Base-by-base conservation (phyloP, 2,113 vertebrate genomes). In the Pterocles burchelli region DNA sequence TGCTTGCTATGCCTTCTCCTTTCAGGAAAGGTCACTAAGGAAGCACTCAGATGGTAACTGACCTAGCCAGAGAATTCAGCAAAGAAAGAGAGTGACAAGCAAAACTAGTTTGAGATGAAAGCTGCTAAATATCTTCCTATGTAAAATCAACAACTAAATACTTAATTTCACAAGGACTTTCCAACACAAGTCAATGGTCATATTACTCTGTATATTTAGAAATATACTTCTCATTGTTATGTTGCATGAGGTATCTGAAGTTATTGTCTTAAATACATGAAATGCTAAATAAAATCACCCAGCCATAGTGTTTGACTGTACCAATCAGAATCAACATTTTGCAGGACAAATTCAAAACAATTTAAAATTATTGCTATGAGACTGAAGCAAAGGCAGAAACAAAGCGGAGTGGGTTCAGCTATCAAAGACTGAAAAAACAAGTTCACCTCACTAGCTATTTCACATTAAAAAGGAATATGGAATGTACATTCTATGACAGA, bases 51-150 rank as follows among this genome's bases (percentile, higher is more conserved):
- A 75, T 11, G 31, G 84, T 70, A 95, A 88, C 46, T 31, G 68
- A 79, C 33, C 72, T 62, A 88, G 75, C 58, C 77, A 91, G 62
- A 49, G 58, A 76, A 90, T 43, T 65, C 77, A 88, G 58, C 58
- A 96, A 95, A 96, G 83, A 96, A 95, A 95, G 85, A 52, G 96
- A 96, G 48, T 93, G 94, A 97, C 96, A 97, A 93, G 91, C 63
- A 97, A 98, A 97, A 96, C 85, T 93, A 95, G 97, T 96, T 34
- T 82, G 86, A 91, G 58, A 59, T 9, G 28, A 95, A 97, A 96
- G 66, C 24, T 95, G 85, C 43, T 84, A 82, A 97, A 82, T 76
- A 93, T 71, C n/a, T 33, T 79, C 36, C 57, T 70, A n/a, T 58
- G 46, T 48, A 93, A 95, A 95, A 95, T 62, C 82, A 79, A 81